These are phyloP conservation scores for Euglossa dilemma DNA, from an alignment of 1,140 invertebrate genomes.

Conservation along the genomic window DNA sequence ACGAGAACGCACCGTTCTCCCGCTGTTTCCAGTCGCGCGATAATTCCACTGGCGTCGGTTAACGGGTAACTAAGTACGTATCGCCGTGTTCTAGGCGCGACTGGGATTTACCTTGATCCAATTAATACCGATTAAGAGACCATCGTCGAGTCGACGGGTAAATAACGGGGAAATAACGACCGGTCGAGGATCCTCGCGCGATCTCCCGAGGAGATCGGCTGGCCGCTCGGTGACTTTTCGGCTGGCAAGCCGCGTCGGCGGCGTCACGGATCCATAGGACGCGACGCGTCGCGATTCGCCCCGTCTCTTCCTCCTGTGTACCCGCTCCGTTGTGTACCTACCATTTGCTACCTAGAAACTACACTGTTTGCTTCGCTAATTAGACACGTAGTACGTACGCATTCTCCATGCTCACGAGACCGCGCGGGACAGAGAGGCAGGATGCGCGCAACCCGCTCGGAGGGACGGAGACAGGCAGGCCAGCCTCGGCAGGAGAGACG, in stretches of 20 bases:
- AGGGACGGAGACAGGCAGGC: background rate
- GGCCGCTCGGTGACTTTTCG: constrained; percentile 23
- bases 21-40: background rate
- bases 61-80: constrained; percentile 7
- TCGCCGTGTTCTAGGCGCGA: background rate
- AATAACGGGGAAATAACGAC: too few species aligned
- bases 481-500: background rate
- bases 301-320: constrained; percentile 16
- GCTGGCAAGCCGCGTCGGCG: background rate
- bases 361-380: constrained; percentile 78
- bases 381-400: constrained; percentile 75
- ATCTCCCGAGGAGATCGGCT: background rate
- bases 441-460: background rate
- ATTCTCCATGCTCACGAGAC: constrained; percentile 49
- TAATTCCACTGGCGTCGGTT: background rate
- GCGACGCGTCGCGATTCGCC: constrained; percentile 22
- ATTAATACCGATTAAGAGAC: constrained; percentile 50
- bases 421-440: background rate
- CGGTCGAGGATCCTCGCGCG: background rate
- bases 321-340: constrained; percentile 54
- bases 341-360: constrained; percentile 73
- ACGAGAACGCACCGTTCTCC: background rate
- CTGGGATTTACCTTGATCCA: constrained; percentile 44
- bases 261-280: background rate
- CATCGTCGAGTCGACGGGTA: constrained; percentile 31